phyloP scores from a whole-genome alignment of 1,140 invertebrate genomes.

The Anthonomus grandis region DNA sequence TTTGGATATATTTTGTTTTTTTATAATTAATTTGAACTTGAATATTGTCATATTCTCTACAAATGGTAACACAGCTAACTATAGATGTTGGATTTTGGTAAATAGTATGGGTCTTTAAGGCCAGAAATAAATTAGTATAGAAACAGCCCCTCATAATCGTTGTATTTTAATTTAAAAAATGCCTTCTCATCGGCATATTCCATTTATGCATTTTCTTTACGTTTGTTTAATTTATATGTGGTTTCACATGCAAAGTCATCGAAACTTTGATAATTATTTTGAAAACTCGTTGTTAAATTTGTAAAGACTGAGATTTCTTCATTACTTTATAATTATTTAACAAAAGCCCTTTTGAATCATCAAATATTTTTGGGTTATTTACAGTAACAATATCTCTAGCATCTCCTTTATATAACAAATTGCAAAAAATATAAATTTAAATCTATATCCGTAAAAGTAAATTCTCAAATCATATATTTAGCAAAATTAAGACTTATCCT shows the following conservation, averaged over 20 bases:
- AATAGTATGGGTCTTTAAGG: not conserved
- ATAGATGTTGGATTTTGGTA: slow-evolving; percentile 1
- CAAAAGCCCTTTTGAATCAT: not conserved
- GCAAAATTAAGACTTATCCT: too few relatives aligned
- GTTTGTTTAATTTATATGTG: too few relatives aligned
- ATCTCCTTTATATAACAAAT: slow-evolving; percentile 1
- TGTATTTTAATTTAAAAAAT: slow-evolving; percentile 1
- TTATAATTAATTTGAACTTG: slow-evolving; percentile 10
- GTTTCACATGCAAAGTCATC: slow-evolving; percentile 1
- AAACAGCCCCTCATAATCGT: not conserved
- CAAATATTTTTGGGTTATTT: not conserved
- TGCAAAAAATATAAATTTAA: not conserved
- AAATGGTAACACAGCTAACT: slow-evolving; percentile 1
- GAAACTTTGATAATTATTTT: not conserved
- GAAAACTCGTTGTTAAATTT: slow-evolving; percentile 3
- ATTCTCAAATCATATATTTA: too few relatives aligned
- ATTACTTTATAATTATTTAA: slow-evolving; percentile 1
- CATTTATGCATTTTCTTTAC: slow-evolving; percentile 6
- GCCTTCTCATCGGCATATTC: slow-evolving; percentile 1
- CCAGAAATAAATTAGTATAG: too few relatives aligned
- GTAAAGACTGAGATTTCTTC: not conserved
- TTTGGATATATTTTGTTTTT: slow-evolving; percentile 5
- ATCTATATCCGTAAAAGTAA: too few relatives aligned
- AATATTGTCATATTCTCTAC: slow-evolving; percentile 11
- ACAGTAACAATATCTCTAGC: not conserved